Conservation (phyloP, 1,140 invertebrate species). For the Probaryconus sp. region DNA sequence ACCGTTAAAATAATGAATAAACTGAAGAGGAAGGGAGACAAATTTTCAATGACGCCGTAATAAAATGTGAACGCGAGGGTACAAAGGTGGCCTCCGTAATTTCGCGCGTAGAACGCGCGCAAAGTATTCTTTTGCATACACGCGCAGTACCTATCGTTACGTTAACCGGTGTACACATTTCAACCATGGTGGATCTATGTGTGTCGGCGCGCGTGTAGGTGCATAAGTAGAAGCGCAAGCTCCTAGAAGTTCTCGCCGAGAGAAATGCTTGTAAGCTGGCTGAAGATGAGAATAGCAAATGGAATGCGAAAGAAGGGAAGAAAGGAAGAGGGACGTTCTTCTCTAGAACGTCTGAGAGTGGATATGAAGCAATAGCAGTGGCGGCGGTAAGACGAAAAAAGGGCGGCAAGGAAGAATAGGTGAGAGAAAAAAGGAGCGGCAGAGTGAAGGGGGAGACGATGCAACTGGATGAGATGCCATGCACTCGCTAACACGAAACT, state of each 20-base stretch:
- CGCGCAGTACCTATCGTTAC: constrained; percentile 28
- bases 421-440: constrained; percentile 6
- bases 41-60: constrained; percentile 57
- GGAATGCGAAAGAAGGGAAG: constrained; percentile 57
- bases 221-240: constrained; percentile 28
- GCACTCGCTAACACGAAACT: constrained; percentile 56
- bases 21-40: no score
- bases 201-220: constrained; percentile 3
- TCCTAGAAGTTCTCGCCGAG: constrained; percentile 6
- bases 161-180: constrained; percentile 31
- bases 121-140: constrained; percentile 39
- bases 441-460: not conserved
- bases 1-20: constrained; percentile 44
- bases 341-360: no score
- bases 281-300: constrained; percentile 49
- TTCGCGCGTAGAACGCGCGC: constrained; percentile 12
- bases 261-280: constrained; percentile 35
- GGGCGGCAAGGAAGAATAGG: constrained; percentile 9
- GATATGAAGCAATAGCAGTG: constrained; percentile 3
- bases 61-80: constrained; percentile 41
- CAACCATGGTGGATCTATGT: constrained; percentile 6
- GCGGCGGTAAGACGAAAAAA: constrained; percentile 33
- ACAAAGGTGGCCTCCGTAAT: constrained; percentile 23
- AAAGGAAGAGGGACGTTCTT: not conserved
- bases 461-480: constrained; percentile 48